Evolutionary conservation across 2,797 vertebrate species (phyloP).

Genomic region (Glyptemys insculpta): DNA sequence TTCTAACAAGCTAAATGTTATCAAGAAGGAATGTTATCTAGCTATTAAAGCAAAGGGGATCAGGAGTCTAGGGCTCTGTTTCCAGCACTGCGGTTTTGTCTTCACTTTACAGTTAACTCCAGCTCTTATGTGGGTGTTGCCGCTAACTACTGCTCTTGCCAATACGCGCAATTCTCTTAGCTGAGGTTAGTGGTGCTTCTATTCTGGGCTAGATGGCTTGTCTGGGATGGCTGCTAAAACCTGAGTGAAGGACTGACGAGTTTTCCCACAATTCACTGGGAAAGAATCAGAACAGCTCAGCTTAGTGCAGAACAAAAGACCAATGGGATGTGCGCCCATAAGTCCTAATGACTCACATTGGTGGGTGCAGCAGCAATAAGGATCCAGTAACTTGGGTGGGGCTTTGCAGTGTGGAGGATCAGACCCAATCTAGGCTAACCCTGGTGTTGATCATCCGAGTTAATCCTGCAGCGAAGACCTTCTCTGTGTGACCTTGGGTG

Average conservation of each 20-base stretch:
- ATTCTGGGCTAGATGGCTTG: neutral
- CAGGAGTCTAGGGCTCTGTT: neutral
- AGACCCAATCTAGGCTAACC: neutral
- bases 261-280: neutral
- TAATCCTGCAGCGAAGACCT: neutral
- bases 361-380: neutral
- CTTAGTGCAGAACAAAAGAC: neutral
- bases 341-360: neutral
- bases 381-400: neutral
- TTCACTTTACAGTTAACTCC: neutral
- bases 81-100: neutral
- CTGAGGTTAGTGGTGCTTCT: neutral
- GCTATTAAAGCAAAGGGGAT: neutral
- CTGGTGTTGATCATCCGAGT: neutral
- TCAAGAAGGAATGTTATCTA: neutral
- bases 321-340: neutral
- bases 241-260: neutral
- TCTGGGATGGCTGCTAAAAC: neutral
- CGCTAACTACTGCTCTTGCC: neutral
- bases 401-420: neutral
- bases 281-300: neutral
- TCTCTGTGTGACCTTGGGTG: neutral
- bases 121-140: neutral
- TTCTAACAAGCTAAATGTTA: neutral
- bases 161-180: neutral